Conservation (phyloP, 2,888 invertebrate genomes). For the Orthosia cruda region DNA sequence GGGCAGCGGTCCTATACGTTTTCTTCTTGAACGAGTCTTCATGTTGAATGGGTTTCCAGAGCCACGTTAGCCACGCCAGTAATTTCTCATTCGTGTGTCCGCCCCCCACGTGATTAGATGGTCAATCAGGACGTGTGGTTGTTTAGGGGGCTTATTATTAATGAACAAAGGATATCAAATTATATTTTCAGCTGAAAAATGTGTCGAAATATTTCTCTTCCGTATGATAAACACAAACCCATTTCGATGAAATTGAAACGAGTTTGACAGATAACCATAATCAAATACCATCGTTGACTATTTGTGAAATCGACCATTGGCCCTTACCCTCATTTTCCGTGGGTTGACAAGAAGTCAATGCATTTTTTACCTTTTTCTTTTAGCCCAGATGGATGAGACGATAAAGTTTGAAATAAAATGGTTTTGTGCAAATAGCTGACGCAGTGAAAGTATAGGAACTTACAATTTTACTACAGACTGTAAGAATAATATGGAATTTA, state of each 20-base stretch:
- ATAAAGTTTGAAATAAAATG: conserved; percentile 56
- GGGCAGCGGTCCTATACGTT: too few species aligned
- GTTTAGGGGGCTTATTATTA: too few species aligned
- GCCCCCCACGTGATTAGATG: too few species aligned
- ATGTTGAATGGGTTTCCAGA: too few species aligned
- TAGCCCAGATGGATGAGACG: conserved; percentile 20
- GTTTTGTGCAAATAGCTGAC: conserved; percentile 48
- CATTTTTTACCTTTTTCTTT: conserved; percentile 36
- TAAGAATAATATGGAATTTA: conserved; percentile 49
- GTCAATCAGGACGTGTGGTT: too few species aligned
- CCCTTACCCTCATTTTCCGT: conserved; percentile 22
- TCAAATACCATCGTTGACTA: conserved; percentile 21
- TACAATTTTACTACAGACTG: conserved; percentile 46
- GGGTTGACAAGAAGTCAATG: conserved; percentile 43
- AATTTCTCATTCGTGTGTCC: too few species aligned
- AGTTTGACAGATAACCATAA: conserved; percentile 34
- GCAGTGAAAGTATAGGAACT: conserved; percentile 42
- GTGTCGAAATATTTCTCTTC: background rate
- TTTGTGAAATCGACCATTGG: conserved; percentile 12
- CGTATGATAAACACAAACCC: background rate
- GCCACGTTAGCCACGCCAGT: too few species aligned
- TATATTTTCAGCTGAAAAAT: conserved; percentile 2
- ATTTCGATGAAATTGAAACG: conserved; percentile 1
- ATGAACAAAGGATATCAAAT: background rate
- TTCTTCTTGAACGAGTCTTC: too few species aligned